Evolutionary conservation across 1,140 invertebrate species (phyloP).

Genomic region (Bombus affinis): DNA sequence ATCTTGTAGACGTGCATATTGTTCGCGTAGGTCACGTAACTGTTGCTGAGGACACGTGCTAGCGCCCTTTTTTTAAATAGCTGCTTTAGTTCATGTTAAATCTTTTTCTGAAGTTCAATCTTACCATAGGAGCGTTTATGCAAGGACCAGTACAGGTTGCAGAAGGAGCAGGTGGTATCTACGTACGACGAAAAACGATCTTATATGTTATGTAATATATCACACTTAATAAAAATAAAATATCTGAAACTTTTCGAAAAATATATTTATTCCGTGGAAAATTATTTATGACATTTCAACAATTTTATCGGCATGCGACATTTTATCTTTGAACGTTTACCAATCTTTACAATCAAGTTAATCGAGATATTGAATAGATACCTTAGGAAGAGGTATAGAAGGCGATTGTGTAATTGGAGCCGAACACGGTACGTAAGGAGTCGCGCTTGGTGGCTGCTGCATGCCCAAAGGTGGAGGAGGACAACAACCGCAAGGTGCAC

Average conservation of each 20-base stretch:
- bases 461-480: slow-evolving; percentile 46
- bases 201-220: neutral
- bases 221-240: slow-evolving; percentile 9
- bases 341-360: neutral
- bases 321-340: neutral
- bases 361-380: slow-evolving; percentile 36
- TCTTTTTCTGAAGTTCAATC: slow-evolving; percentile 18
- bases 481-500: slow-evolving; percentile 70
- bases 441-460: neutral
- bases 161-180: slow-evolving; percentile 55
- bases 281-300: neutral
- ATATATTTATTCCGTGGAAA: slow-evolving; percentile 65
- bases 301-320: neutral
- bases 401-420: slow-evolving; percentile 20
- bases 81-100: slow-evolving; percentile 33
- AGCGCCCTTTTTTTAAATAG: slow-evolving; percentile 54
- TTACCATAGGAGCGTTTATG: slow-evolving; percentile 68
- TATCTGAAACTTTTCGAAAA: slow-evolving; percentile 42
- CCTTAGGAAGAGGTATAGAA: slow-evolving; percentile 39
- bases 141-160: slow-evolving; percentile 69
- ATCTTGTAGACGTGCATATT: slow-evolving; percentile 83
- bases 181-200: slow-evolving; percentile 33
- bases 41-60: slow-evolving; percentile 75
- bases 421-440: slow-evolving; percentile 24
- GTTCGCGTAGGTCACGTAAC: slow-evolving; percentile 81